Evolutionary conservation across 2,797 vertebrate species (phyloP).

Genomic region (Natrix natrix): DNA sequence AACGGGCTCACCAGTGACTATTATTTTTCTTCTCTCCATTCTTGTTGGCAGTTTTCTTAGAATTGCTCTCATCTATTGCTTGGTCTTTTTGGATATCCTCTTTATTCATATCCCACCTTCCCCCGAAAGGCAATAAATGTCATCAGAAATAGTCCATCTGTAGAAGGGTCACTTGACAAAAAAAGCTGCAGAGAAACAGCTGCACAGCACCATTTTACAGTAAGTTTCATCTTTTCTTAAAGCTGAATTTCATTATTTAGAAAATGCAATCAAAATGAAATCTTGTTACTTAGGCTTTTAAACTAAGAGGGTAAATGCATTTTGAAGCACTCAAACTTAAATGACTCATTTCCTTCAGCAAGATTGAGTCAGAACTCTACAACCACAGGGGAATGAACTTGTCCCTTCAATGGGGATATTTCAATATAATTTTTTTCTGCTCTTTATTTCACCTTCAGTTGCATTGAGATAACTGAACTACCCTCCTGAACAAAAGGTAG

Average conservation of each 20-base stretch:
- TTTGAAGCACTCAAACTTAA: conserved; percentile 36
- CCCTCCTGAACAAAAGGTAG: background rate
- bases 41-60: background rate
- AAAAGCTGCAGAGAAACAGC: background rate
- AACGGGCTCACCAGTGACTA: background rate
- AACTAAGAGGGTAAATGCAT: conserved; percentile 45
- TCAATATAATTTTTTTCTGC: background rate
- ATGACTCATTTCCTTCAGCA: conserved; percentile 64
- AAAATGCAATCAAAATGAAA: conserved; percentile 45
- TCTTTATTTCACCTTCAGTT: background rate
- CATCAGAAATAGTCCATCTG: background rate
- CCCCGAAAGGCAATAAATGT: background rate
- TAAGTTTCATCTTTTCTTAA: background rate
- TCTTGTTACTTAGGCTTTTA: conserved; percentile 30
- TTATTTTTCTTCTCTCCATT: background rate
- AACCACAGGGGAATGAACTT: conserved; percentile 40
- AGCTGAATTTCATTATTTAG: conserved; percentile 32
- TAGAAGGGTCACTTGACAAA: background rate
- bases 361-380: conserved; percentile 58
- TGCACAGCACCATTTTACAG: background rate
- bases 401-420: conserved; percentile 29
- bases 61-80: background rate
- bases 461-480: background rate
- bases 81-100: background rate
- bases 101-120: background rate